Conservation (phyloP, 2,797 vertebrate genomes). For the Sebastes wilsoni region DNA sequence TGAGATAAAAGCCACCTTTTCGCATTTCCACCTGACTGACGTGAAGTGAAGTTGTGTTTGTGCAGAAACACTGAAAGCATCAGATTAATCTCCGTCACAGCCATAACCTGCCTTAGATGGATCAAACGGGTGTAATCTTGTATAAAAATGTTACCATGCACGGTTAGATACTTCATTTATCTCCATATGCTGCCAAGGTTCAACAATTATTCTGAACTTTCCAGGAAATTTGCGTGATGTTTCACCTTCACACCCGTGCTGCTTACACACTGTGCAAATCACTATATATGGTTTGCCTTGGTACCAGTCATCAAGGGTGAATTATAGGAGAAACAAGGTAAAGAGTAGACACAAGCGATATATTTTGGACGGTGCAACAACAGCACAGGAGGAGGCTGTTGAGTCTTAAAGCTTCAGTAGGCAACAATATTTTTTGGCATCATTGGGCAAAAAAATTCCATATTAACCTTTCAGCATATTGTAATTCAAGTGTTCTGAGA, state of each 20-base stretch:
- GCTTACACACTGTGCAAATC: neutral
- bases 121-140: neutral
- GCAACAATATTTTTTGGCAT: too few species aligned
- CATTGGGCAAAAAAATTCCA: too few species aligned
- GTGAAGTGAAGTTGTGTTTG: neutral
- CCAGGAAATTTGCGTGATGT: neutral
- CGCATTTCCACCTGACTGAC: neutral
- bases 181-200: slow-evolving; percentile 10
- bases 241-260: neutral
- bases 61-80: neutral
- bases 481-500: too few species aligned
- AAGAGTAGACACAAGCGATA: neutral
- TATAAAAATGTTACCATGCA: neutral
- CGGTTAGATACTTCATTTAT: neutral
- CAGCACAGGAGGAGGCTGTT: neutral
- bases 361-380: too few species aligned
- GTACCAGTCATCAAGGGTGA: neutral
- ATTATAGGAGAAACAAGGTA: neutral
- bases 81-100: neutral
- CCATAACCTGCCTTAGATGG: neutral
- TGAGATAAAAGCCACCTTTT: neutral
- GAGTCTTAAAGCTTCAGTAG: neutral
- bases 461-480: too few species aligned
- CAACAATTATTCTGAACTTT: neutral
- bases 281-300: neutral